Base-by-base conservation (phyloP, 2,797 vertebrate genomes). In the Bradypodion ventrale region DNA sequence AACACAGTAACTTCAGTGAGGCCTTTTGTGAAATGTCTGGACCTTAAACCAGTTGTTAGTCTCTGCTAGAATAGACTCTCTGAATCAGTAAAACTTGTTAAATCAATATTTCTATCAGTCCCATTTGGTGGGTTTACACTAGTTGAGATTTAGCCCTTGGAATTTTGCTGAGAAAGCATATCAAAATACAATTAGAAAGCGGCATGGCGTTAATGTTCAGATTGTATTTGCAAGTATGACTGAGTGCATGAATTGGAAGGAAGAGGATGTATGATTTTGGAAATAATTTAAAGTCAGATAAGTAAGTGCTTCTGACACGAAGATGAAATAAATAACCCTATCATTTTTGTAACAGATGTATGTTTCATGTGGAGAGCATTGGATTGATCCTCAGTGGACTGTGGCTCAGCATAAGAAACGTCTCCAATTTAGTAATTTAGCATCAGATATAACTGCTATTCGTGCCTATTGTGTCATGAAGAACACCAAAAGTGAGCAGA, bases 341-440 rank as follows among this genome's bases (percentile, higher is more conserved):
- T 80, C 65, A 32, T 82, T 73, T 83, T 80, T 91, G 84, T 74
- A 70, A 78, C 27, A 95, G 94, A 89, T 94, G 0, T 95, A 94
- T 10, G 90, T 92, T 82, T 95, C 94, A 10, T 92, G 92, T 63
- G 95, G 95, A 83, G 94, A 95, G 70, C 85, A 75, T 0, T 92
- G 93, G 93, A 85, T 93, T 84, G 85, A 85, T 82, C 93, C 94
- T 27, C 78, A 90, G 10, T 40, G 90, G 75, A 90, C 83, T 49
- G 21, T 65, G 59, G 73, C 75, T 70, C 88, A 90, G 73, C 85
- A 90, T 59, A 93, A 93, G 85, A 90, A 91, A 84, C 91, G 87
- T 9, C 70, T 94, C 44, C 84, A 93, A 42, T 76, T 94, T 59
- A 91, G 82, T 78, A 89, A 89, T 75, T 87, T 95, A 63, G 78